phyloP scores from a whole-genome alignment of 2,888 invertebrate species.

The Sicus ferrugineus region DNA sequence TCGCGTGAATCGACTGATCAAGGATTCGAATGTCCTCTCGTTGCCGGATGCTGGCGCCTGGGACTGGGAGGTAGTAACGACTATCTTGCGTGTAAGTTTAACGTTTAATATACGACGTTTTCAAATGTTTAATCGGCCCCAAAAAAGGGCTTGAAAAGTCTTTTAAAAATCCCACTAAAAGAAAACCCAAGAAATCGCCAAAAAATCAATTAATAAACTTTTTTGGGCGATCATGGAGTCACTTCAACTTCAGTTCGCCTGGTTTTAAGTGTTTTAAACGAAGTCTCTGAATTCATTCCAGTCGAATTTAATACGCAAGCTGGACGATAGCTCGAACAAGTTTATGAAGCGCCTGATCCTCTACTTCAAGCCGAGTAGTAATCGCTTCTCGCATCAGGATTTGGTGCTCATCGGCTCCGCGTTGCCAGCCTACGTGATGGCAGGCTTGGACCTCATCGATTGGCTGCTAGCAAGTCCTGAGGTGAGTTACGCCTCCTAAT shows the following conservation, averaged over 20 bases:
- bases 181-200: too few relatives aligned
- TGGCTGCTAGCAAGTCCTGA: slow-evolving; percentile 58
- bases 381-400: slow-evolving; percentile 87
- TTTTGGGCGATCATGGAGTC: too few relatives aligned
- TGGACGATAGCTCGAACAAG: slow-evolving; percentile 73
- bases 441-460: slow-evolving; percentile 63
- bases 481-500: slow-evolving; percentile 42
- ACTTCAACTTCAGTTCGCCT: too few relatives aligned
- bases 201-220: too few relatives aligned
- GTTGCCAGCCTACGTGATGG: slow-evolving; percentile 60
- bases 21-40: slow-evolving; percentile 82
- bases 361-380: slow-evolving; percentile 87
- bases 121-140: too few relatives aligned
- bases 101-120: too few relatives aligned
- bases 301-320: slow-evolving; percentile 67
- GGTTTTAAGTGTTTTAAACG: too few relatives aligned
- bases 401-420: slow-evolving; percentile 64
- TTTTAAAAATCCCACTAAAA: too few relatives aligned
- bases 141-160: too few relatives aligned
- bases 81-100: slow-evolving; percentile 75
- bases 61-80: slow-evolving; percentile 92
- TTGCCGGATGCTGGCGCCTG: slow-evolving; percentile 83
- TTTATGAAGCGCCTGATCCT: slow-evolving; percentile 81
- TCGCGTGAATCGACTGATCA: slow-evolving; percentile 74
- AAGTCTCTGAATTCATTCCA: slow-evolving; percentile 42